Evolutionary conservation across 2,888 invertebrate genomes (phyloP), one percentile per base, ranked within the genome.

Genomic region (Euzetes globulus): DNA sequence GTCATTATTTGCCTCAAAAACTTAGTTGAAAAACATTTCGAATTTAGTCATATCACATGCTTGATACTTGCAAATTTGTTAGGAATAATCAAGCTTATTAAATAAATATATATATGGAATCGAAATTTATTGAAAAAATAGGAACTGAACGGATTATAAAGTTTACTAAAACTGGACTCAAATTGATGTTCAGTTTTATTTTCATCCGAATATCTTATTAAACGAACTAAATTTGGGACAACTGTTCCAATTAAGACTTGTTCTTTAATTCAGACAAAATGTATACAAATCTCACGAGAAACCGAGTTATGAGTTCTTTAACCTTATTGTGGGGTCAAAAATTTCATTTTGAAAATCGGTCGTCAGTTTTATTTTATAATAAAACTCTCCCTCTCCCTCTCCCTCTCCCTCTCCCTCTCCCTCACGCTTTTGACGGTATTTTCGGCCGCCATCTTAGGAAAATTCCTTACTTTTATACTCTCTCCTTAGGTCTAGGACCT

Each of bases 191-290:
- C 63, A 19, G 63, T 63, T 63, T 63, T 63, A 63, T 63, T 63
- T 63, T 63, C 63, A 63, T 63, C 63, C 19, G 9, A 37, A n/a
- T 7, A 1, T 17, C 37, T 63, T 37, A 63, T 63, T 17, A 63
- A 63, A 63, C 17, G 11, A 29, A 29, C 63, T 63, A 63, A 29
- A 63, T 27, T 63, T 63, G 63, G 63, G 17, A 33, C 63, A 63
- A 63, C 17, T 37, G 29, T 33, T 63, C 37, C 63, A 63, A 33
- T 63, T 33, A 63, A 33, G 17, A 63, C 63, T 63, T 63, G 63
- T 63, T 63, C 63, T 63, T 17, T 33, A 63, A n/a, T 63, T 63
- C 63, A 63, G 63, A 63, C 63, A 63, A 63, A 63, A 33, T 63
- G 29, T 33, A 63, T 63, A 33, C 37, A 15, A 33, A 33, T 63